Conservation (phyloP, 2,113 vertebrate species). For the Amia ocellicauda region DNA sequence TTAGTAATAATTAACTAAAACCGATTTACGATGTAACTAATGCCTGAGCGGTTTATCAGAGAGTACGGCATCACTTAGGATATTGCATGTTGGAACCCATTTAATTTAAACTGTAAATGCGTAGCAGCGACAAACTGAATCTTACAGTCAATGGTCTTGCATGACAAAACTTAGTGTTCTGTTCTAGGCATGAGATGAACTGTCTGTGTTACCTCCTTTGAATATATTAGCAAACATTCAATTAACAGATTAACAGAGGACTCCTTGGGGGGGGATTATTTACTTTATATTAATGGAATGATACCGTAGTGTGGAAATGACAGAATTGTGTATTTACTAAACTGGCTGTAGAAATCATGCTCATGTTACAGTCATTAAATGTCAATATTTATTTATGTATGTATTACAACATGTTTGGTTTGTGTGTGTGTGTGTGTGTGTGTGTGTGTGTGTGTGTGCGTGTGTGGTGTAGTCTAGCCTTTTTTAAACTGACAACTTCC, state of each 20-base stretch:
- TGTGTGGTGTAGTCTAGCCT: slow-evolving; percentile 54
- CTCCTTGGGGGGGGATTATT: slow-evolving; percentile 68
- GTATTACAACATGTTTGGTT: slow-evolving; percentile 70
- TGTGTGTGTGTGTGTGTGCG: slow-evolving; percentile 62
- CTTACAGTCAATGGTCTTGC: slow-evolving; percentile 66
- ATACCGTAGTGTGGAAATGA: slow-evolving; percentile 65
- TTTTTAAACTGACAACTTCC: slow-evolving; percentile 65
- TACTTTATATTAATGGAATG: slow-evolving; percentile 75
- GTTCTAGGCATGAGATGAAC: slow-evolving; percentile 71
- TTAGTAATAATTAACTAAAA: slow-evolving; percentile 47
- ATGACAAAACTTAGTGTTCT: slow-evolving; percentile 73
- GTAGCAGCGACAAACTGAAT: slow-evolving; percentile 62
- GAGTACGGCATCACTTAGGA: slow-evolving; percentile 57
- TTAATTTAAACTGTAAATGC: slow-evolving; percentile 70
- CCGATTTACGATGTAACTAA: slow-evolving; percentile 61
- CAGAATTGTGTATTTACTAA: slow-evolving; percentile 67
- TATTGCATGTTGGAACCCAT: slow-evolving; percentile 73
- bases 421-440: slow-evolving; percentile 69
- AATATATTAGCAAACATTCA: slow-evolving; percentile 72
- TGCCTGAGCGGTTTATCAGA: slow-evolving; percentile 57
- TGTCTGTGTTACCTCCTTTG: slow-evolving; percentile 70
- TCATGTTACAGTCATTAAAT: slow-evolving; percentile 73
- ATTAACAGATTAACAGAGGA: slow-evolving; percentile 78
- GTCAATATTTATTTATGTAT: slow-evolving; percentile 95
- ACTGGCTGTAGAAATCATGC: slow-evolving; percentile 76